Evolutionary conservation across 2,888 invertebrate genomes (phyloP).

Genomic region (Scotopteryx bipunctaria): DNA sequence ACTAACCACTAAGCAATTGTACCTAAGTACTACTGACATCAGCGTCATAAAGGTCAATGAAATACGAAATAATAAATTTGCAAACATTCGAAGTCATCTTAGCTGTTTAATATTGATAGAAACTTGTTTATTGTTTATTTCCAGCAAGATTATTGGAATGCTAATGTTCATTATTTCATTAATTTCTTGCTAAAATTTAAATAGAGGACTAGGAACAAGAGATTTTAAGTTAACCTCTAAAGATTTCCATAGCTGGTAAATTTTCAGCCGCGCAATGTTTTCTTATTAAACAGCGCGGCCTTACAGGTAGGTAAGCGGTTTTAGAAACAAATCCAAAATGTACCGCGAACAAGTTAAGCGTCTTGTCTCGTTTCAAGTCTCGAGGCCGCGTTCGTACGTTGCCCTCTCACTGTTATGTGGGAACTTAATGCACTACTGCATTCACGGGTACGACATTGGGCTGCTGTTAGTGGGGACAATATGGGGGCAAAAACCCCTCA

Average conservation of each 20-base stretch:
- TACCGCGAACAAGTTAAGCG: slow-evolving; percentile 52
- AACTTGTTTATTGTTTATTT: not conserved
- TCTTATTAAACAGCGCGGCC: no score
- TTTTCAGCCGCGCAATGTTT: no score
- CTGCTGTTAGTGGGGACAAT: slow-evolving; percentile 17
- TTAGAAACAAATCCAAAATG: slow-evolving; percentile 47
- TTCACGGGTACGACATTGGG: slow-evolving; percentile 24
- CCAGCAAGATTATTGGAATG: no score
- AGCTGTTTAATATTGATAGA: not conserved
- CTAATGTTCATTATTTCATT: no score
- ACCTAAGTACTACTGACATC: not conserved
- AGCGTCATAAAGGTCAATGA: not conserved
- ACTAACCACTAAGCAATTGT: not conserved
- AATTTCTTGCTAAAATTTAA: no score
- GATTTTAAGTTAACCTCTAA: no score
- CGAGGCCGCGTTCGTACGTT: slow-evolving; percentile 66
- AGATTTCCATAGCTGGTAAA: no score
- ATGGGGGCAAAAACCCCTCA: not conserved
- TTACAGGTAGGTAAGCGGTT: no score
- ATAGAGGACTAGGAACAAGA: no score
- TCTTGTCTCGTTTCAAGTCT: slow-evolving; percentile 39
- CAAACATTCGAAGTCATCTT: slow-evolving; percentile 2
- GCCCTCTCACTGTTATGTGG: slow-evolving; percentile 56
- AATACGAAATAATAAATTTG: not conserved
- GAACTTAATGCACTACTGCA: slow-evolving; percentile 46